Conservation (phyloP, 2,113 vertebrate genomes). For the Condylura cristata region DNA sequence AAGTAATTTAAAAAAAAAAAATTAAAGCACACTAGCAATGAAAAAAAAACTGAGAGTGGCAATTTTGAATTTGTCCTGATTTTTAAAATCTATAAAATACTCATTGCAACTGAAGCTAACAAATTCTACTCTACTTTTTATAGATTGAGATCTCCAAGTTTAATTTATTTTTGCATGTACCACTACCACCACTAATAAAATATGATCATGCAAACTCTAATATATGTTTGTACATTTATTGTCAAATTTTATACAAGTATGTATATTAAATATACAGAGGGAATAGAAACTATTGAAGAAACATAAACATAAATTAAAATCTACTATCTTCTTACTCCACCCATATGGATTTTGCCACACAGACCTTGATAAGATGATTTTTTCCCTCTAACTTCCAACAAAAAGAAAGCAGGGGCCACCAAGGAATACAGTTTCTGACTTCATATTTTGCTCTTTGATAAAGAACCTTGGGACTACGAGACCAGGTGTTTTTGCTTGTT, state of each 20-base stretch:
- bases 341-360: not conserved
- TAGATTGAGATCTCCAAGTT: not conserved
- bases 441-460: not conserved
- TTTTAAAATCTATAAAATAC: not conserved
- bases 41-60: conserved; percentile 10
- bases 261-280: not conserved
- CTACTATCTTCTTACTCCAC: not conserved
- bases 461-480: conserved; percentile 3
- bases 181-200: not conserved
- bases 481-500: not conserved
- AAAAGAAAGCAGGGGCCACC: conserved; percentile 34
- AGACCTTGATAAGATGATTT: not conserved
- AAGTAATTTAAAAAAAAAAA: not conserved
- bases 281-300: not conserved
- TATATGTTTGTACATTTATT: not conserved
- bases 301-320: conserved; percentile 45
- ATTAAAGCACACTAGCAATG: not conserved
- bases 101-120: not conserved
- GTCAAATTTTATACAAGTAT: not conserved
- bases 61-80: not conserved
- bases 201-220: not conserved
- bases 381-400: conserved; percentile 14
- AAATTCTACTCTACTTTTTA: not conserved
- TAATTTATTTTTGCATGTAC: not conserved
- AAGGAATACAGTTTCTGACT: not conserved